Evolutionary conservation across 2,113 vertebrate species (phyloP), one percentile per base, ranked within the genome.

Genomic region (Nerophis lumbriciformis): DNA sequence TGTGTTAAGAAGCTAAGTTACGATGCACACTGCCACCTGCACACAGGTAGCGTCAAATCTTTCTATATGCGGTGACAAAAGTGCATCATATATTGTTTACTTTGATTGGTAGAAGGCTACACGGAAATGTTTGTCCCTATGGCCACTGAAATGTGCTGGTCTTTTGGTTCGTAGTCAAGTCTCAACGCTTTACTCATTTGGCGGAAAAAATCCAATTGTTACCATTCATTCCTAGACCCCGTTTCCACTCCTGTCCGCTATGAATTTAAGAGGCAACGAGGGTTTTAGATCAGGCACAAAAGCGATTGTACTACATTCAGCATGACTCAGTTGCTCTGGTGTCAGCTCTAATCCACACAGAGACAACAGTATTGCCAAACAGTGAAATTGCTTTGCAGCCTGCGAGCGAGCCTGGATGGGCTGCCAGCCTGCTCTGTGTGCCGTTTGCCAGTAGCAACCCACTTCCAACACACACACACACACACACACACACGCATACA

Each of bases 341-440:
- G 85, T 89, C 87, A 76, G 80, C 81, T 87, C 81, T 84, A 83
- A 87, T 89, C 83, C 82, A 69, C 85, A 82, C 85, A 84, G 72
- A 84, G 85, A 86, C 84, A 85, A 86, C 79, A 85, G 78, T 81
- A 84, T 84, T 85, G 87, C 83, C 86, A 87, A 87, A 89, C 83
- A 82, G 77, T 85, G 85, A 87, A 88, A 88, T 85, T 85, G 80
- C 81, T 83, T 82, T 82, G 83, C 81, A 78, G 78, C 82, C 75
- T 73, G 81, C 68, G 80, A 81, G 81, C 68, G 80, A 81, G 83
- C 75, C 68, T 78, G 79, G 83, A 74, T 81, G 81, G 50, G 47
- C 81, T 82, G 80, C 82, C 84, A 85, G 81, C 75, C 74, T 68
- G 76, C 76, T 82, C 74, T 71, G 73, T 81, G 84, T 80, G 72